Evolutionary conservation across 2,113 vertebrate genomes (phyloP), one percentile per base, ranked within the genome.

Genomic region (Asarcornis scutulata): DNA sequence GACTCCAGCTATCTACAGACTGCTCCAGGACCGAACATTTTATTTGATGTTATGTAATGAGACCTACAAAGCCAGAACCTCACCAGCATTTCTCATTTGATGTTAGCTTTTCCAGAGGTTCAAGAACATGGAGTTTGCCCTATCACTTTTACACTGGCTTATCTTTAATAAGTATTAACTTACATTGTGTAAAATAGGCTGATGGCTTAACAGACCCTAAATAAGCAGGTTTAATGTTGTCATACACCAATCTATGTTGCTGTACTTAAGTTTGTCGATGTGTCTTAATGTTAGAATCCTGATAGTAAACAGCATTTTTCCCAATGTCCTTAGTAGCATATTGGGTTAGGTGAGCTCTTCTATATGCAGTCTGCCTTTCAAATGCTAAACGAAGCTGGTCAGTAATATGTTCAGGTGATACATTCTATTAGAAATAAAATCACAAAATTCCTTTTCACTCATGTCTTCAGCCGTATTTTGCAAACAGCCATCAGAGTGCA

Each of bases 21-120:
- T 40, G 40, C 40, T 13, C n/a, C 17, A 67, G 23, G 23, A 46
- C 16, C 72, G 88, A 88, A 83, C 68, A 86, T 55, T 66, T 85
- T 55, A 42, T 89, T 91, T 78, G 71, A 75, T 7, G 7, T 40
- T 64, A 40, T 18, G 26, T 74, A 50, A 26, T 62, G n/a, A 80
- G 42, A 83, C 25, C 18, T 72, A n/a, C 27, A 85, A 83, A 83
- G 11, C 7, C 23, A 38, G 53, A 79, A 42, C 40, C 42, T 56
- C 59, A 7, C 15, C n/a, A 0, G 0, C 0, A 0, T 73, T 90
- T 93, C 46, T 86, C 6, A 27, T 83, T 72, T 87, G 29, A 44
- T 85, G 21, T 29, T 68, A 77, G 7, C 13, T 83, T 87, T 93
- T 20, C 44, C 52, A 90, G 55, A 91, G 9, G 36, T 78, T 81